Conservation (phyloP, 2,797 vertebrate genomes). For the Cirrhinus mrigala region DNA sequence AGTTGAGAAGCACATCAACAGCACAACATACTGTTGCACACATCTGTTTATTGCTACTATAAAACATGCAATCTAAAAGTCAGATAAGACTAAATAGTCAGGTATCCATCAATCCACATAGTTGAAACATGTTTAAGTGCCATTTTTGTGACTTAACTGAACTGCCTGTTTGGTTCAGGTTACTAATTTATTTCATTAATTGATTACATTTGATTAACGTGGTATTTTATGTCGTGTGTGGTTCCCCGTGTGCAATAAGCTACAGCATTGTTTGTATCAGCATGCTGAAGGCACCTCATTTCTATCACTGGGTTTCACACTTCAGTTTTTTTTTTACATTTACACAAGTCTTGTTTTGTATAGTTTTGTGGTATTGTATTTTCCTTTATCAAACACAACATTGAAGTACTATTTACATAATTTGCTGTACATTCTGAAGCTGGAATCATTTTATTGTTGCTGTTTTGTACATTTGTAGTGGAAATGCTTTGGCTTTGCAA, state of each 20-base stretch:
- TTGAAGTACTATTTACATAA: slow-evolving; percentile 1
- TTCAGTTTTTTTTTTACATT: neutral
- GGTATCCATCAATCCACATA: slow-evolving; percentile 23
- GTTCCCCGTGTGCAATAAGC: slow-evolving; percentile 41
- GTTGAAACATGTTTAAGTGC: slow-evolving; percentile 39
- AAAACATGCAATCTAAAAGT: neutral
- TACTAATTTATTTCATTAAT: neutral
- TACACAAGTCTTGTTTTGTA: neutral
- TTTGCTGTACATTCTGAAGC: slow-evolving; percentile 11
- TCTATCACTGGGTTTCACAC: slow-evolving; percentile 38
- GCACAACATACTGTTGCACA: neutral
- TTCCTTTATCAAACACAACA: neutral
- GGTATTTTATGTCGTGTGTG: slow-evolving; percentile 18
- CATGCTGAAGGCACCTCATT: slow-evolving; percentile 33
- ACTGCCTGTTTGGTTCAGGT: neutral
- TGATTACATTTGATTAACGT: slow-evolving; percentile 5
- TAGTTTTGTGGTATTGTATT: neutral
- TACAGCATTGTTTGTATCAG: slow-evolving; percentile 40
- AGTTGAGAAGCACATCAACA: neutral
- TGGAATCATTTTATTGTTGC: slow-evolving; percentile 35
- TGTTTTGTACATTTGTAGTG: slow-evolving; percentile 28
- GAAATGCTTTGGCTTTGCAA: neutral
- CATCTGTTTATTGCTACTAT: neutral
- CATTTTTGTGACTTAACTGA: slow-evolving; percentile 27
- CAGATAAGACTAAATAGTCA: slow-evolving; percentile 8